A percentile compares a stretch with the other conserved stretches of the same genome.
Evolutionary conservation across 2,113 vertebrate species (phyloP).

Genomic region (Ibidorhyncha struthersii): DNA sequence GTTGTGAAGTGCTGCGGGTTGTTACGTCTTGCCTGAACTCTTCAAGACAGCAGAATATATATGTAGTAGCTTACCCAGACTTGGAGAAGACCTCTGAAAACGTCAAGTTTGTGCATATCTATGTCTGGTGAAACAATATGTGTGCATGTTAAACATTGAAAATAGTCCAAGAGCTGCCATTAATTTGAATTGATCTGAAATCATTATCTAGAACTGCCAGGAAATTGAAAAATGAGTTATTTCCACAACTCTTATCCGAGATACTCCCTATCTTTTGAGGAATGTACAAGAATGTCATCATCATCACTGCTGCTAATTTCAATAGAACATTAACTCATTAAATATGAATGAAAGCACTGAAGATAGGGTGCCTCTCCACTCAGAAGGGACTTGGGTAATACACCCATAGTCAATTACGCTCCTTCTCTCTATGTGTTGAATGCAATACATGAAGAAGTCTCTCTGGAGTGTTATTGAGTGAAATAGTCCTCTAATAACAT

Average conservation of each 20-base stretch:
- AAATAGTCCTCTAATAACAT: neutral
- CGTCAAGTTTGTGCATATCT: constrained; percentile 22
- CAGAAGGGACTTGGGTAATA: neutral
- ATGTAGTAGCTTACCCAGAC: neutral
- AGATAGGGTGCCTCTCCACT: neutral
- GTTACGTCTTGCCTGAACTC: neutral
- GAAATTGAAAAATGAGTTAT: neutral
- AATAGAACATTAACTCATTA: neutral
- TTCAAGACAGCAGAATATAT: neutral
- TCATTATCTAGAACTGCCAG: constrained; percentile 18
- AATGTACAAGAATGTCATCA: neutral
- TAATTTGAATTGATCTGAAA: constrained; percentile 54
- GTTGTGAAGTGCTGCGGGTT: neutral
- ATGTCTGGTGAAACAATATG: constrained; percentile 52
- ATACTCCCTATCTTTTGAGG: neutral
- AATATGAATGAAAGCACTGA: neutral
- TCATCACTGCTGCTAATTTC: neutral
- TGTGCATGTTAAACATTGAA: constrained; percentile 55
- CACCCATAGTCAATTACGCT: neutral
- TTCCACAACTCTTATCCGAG: neutral
- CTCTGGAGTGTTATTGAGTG: neutral
- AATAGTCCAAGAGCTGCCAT: constrained; percentile 49
- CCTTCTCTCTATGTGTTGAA: neutral
- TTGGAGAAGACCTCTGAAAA: constrained; percentile 51
- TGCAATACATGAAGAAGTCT: neutral